phyloP scores from a whole-genome alignment of 2,888 invertebrate species.

The Notocelia uddmanniana region DNA sequence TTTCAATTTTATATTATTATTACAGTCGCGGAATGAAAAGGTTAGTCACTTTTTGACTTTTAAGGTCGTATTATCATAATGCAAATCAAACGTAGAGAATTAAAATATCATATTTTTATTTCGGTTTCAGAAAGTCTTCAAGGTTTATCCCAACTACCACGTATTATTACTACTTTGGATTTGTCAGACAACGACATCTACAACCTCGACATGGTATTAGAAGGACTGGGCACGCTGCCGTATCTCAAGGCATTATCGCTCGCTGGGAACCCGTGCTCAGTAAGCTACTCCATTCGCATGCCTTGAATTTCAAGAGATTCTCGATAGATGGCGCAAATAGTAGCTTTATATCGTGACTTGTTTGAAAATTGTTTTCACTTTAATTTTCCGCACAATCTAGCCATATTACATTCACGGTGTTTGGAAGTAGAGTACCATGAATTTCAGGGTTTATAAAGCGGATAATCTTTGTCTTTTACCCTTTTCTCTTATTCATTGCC shows the following conservation, averaged over 20 bases:
- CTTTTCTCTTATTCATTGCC: too few species aligned
- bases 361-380: too few species aligned
- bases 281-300: conserved; percentile 54
- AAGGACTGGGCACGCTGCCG: conserved; percentile 65
- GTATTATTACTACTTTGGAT: conserved; percentile 74
- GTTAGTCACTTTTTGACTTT: too few species aligned
- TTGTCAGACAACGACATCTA: conserved; percentile 87
- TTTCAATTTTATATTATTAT: too few species aligned
- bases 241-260: conserved; percentile 76
- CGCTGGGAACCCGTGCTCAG: conserved; percentile 87
- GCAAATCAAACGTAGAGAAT: too few species aligned
- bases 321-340: conserved; percentile 59
- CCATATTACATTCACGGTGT: too few species aligned
- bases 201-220: conserved; percentile 72
- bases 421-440: too few species aligned
- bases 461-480: too few species aligned
- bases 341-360: not conserved
- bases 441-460: too few species aligned
- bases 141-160: conserved; percentile 60
- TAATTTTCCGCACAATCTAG: not conserved
- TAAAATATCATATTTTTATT: conserved; percentile 5
- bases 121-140: conserved; percentile 60
- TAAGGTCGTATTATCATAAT: too few species aligned
- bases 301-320: conserved; percentile 37
- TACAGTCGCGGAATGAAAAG: too few species aligned